A percentile compares a stretch with the other conserved stretches of the same genome.
Evolutionary conservation across 2,113 vertebrate species (phyloP).

Genomic region (Coptodon bakossiorum): DNA sequence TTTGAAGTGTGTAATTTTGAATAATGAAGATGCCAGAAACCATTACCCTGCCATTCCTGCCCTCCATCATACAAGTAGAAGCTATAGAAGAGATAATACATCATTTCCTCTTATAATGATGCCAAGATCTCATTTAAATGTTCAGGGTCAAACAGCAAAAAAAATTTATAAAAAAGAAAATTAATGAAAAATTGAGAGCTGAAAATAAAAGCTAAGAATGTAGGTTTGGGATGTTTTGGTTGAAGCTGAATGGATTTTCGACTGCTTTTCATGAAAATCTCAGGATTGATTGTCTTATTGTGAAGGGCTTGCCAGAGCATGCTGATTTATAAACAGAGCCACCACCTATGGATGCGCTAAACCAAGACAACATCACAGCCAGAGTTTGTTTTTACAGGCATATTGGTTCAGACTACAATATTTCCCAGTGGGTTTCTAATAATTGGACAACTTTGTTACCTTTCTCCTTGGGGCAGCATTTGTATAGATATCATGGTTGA

Average conservation of each 20-base stretch:
- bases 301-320: neutral
- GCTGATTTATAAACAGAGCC: conserved; percentile 7
- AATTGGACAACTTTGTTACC: conserved; percentile 23
- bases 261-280: conserved; percentile 9
- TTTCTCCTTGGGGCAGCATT: conserved; percentile 1
- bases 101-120: conserved; percentile 34
- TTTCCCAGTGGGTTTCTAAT: conserved; percentile 10
- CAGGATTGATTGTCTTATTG: conserved; percentile 26
- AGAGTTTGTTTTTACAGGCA: neutral
- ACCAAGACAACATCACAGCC: conserved; percentile 7
- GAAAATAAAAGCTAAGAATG: neutral
- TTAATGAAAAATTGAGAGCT: neutral
- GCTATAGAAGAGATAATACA: conserved; percentile 2
- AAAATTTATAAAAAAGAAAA: neutral
- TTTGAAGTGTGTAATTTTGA: conserved; percentile 40
- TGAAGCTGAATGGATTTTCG: neutral
- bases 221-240: neutral
- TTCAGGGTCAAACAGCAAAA: neutral
- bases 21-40: conserved; percentile 32
- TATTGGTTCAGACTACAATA: neutral
- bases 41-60: conserved; percentile 26
- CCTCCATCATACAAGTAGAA: neutral
- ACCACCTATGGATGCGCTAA: neutral
- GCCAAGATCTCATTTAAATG: neutral
- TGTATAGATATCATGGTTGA: conserved; percentile 2